Percentiles rank a stretch among this genome's conserved stretches.
phyloP scores from a whole-genome alignment of 64 coral and sea anemone species.

The Platygyra sinensis region DNA sequence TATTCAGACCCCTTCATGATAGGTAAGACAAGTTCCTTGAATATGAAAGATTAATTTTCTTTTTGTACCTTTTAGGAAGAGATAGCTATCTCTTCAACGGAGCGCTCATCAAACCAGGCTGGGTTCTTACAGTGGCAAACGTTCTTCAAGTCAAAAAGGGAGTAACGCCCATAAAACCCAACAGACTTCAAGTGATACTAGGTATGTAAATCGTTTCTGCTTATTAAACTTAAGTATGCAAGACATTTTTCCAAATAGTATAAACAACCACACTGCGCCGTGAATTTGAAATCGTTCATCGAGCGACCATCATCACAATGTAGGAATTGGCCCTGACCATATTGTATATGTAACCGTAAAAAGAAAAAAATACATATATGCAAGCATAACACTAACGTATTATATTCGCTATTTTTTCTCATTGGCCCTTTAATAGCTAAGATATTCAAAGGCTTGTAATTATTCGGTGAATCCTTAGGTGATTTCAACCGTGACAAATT shows the following conservation, averaged over 20 bases:
- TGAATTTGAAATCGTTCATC: too few relatives aligned
- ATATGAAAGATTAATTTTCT: background rate
- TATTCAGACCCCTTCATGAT: too few relatives aligned
- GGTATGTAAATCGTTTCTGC: conserved; percentile 38
- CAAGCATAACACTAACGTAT: too few relatives aligned
- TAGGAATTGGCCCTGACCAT: too few relatives aligned
- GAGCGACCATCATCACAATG: too few relatives aligned
- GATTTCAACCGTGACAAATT: conserved; percentile 71
- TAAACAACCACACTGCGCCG: too few relatives aligned
- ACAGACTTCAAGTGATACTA: conserved; percentile 65
- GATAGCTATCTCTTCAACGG: conserved; percentile 75
- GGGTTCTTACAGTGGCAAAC: conserved; percentile 84
- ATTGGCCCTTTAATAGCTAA: too few relatives aligned
- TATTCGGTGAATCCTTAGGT: conserved; percentile 21
- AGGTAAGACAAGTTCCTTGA: background rate
- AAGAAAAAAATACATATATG: too few relatives aligned
- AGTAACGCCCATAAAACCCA: conserved; percentile 60
- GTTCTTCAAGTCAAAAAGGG: conserved; percentile 47
- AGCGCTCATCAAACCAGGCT: conserved; percentile 79
- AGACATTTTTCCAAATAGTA: background rate
- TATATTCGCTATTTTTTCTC: too few relatives aligned
- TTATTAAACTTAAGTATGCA: background rate
- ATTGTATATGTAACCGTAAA: too few relatives aligned
- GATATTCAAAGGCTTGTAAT: too few relatives aligned
- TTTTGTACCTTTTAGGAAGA: conserved; percentile 46